Evolutionary conservation across 2,797 vertebrate species (phyloP).

Genomic region (Pachyuromys duprasi): DNA sequence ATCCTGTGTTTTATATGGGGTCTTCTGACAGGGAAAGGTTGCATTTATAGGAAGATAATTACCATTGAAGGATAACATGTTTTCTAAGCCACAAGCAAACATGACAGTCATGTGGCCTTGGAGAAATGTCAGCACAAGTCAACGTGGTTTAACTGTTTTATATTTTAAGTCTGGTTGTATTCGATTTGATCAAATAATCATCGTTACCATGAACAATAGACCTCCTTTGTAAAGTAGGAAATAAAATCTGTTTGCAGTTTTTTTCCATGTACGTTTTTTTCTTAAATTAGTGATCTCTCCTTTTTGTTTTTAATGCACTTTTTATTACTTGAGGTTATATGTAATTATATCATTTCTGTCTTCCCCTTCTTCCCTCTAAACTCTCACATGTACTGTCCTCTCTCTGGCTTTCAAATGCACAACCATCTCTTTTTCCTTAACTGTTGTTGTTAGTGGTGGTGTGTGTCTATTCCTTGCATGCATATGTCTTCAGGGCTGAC

Average conservation of each 20-base stretch:
- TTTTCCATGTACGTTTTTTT: constrained; percentile 16
- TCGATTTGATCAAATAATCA: constrained; percentile 13
- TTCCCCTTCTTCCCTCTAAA: background rate
- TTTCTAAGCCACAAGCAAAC: background rate
- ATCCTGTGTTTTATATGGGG: background rate
- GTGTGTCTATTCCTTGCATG: background rate
- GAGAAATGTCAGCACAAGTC: background rate
- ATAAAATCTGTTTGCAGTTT: background rate
- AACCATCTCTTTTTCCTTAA: background rate
- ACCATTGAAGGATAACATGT: background rate
- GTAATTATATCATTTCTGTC: background rate
- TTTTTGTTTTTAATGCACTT: background rate
- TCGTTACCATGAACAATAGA: background rate
- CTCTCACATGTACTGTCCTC: background rate
- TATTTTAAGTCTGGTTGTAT: background rate
- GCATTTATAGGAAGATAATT: background rate
- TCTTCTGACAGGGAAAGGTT: background rate
- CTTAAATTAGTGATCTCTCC: background rate
- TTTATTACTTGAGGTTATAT: background rate
- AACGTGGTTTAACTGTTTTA: background rate
- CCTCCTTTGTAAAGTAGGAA: constrained; percentile 30
- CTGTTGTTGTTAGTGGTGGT: background rate
- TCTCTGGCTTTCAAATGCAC: background rate
- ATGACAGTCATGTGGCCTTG: background rate
- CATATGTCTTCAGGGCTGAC: background rate